A percentile compares a stretch with the other conserved stretches of the same genome.
Conservation (phyloP, 1,140 invertebrate genomes). For the Lithobius niger region DNA sequence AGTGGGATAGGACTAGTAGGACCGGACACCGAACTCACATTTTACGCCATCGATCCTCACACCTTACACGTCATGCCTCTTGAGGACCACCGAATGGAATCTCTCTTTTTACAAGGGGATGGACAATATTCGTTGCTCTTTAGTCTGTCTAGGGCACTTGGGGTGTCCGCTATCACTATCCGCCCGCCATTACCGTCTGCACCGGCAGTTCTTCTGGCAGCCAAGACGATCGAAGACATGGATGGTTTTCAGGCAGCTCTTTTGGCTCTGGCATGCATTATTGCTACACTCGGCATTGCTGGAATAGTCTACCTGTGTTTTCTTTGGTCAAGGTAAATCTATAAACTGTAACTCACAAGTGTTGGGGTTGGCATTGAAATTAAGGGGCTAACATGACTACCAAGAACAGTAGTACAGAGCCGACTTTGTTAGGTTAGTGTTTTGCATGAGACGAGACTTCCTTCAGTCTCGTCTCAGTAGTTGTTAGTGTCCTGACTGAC, state of each 20-base stretch:
- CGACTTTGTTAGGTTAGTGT: too few species aligned
- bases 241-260: constrained; percentile 73
- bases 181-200: constrained; percentile 43
- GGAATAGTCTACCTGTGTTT: constrained; percentile 84
- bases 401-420: too few species aligned
- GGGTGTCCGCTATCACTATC: constrained; percentile 48
- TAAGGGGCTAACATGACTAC: too few species aligned
- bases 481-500: too few species aligned
- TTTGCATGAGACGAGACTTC: too few species aligned
- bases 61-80: constrained; percentile 56
- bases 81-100: constrained; percentile 50
- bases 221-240: constrained; percentile 43
- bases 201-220: constrained; percentile 22
- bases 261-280: constrained; percentile 70
- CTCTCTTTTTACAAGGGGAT: constrained; percentile 26
- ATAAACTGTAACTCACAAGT: too few species aligned
- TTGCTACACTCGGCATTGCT: constrained; percentile 65
- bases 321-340: constrained; percentile 81
- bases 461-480: too few species aligned
- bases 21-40: constrained; percentile 79
- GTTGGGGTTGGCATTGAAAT: too few species aligned
- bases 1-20: too few species aligned
- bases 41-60: constrained; percentile 66
- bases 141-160: constrained; percentile 33
- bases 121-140: constrained; percentile 48